These are phyloP conservation scores for Heteropelma amictum DNA, from an alignment of 2,888 invertebrate species.

Conservation along the genomic window DNA sequence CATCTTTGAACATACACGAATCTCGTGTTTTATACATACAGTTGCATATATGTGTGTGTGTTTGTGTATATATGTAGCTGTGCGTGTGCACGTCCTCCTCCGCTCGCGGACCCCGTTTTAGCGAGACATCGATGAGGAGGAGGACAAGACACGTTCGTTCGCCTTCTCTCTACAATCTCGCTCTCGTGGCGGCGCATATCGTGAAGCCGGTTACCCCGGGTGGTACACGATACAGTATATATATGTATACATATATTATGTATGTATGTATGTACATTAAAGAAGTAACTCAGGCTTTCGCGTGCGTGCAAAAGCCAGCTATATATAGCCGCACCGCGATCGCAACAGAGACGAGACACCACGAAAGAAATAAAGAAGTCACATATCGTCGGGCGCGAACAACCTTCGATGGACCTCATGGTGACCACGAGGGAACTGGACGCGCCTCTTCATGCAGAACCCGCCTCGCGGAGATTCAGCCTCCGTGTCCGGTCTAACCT, in stretches of 20 bases:
- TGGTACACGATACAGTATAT: constrained; percentile 44
- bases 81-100: constrained; percentile 56
- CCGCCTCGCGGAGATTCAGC: constrained; percentile 30
- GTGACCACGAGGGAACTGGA: constrained; percentile 51
- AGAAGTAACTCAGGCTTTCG: constrained; percentile 52
- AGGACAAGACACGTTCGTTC: constrained; percentile 38
- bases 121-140: constrained; percentile 51
- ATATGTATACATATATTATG: constrained; percentile 10
- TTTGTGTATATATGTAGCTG: not conserved
- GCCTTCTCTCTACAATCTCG: constrained; percentile 31
- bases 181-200: constrained; percentile 63
- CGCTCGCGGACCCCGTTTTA: constrained; percentile 59
- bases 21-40: constrained; percentile 4
- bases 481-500: constrained; percentile 23
- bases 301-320: constrained; percentile 61
- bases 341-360: constrained; percentile 34
- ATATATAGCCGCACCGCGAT: constrained; percentile 21
- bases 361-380: constrained; percentile 50
- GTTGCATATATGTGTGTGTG: not conserved
- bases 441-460: constrained; percentile 48
- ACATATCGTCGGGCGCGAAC: constrained; percentile 19
- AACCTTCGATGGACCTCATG: constrained; percentile 56
- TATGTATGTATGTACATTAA: not conserved
- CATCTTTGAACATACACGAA: constrained; percentile 17
- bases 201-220: constrained; percentile 70